Percentiles rank a stretch among this genome's conserved stretches.
phyloP scores from a whole-genome alignment of 2,113 vertebrate genomes.

The Misgurnus anguillicaudatus region DNA sequence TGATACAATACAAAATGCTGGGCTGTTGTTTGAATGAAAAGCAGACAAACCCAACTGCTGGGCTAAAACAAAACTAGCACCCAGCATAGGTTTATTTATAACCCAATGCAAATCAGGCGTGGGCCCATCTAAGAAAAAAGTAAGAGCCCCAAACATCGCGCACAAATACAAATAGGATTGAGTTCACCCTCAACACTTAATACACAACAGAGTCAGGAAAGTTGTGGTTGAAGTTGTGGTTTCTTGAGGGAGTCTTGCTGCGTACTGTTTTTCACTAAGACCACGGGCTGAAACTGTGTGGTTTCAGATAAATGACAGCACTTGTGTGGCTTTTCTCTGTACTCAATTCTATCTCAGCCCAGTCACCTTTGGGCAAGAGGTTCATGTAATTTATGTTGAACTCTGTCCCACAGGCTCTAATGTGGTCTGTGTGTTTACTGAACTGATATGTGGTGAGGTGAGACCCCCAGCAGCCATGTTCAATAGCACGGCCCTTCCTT shows the following conservation, averaged over 20 bases:
- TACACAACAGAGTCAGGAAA: background rate
- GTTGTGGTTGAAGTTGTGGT: background rate
- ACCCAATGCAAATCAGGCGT: no score
- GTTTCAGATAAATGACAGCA: slow-evolving; percentile 31
- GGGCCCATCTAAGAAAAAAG: no score
- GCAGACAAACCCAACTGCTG: no score
- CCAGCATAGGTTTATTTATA: no score
- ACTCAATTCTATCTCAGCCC: slow-evolving; percentile 71
- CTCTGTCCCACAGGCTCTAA: slow-evolving; percentile 75
- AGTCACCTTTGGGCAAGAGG: slow-evolving; percentile 70
- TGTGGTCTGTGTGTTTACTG: slow-evolving; percentile 62
- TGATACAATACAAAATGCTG: no score
- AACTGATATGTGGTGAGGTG: slow-evolving; percentile 37
- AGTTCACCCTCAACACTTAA: no score
- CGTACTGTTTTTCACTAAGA: background rate
- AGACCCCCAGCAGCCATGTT: slow-evolving; percentile 28
- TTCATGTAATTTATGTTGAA: slow-evolving; percentile 78
- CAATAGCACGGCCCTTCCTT: slow-evolving; percentile 11
- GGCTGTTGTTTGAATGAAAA: no score
- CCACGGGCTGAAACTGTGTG: slow-evolving; percentile 28
- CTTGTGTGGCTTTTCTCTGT: slow-evolving; percentile 59
- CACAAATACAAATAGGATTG: no score
- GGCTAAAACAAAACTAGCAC: no score
- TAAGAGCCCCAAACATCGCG: no score
- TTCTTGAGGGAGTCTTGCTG: background rate